Conservation (phyloP, 2,888 invertebrate species). For the Platerodrilus igneus region DNA sequence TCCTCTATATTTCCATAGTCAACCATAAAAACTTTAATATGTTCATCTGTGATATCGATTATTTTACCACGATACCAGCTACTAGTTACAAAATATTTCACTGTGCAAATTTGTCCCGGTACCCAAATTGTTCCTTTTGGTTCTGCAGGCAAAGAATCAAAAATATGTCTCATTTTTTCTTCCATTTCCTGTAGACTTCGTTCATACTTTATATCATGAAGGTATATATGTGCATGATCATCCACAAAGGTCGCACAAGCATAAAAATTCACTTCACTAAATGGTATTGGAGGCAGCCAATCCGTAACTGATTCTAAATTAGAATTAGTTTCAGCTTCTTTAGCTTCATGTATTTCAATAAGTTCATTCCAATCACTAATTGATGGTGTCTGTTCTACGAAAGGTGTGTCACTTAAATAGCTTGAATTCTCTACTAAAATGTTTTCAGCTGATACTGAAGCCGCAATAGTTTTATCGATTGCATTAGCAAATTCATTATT, state of each 20-base stretch:
- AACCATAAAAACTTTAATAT: slow-evolving; percentile 62
- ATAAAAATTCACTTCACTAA: slow-evolving; percentile 52
- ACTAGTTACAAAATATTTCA: slow-evolving; percentile 60
- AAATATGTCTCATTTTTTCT: slow-evolving; percentile 41
- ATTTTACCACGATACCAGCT: slow-evolving; percentile 69
- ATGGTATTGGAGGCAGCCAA: slow-evolving; percentile 59
- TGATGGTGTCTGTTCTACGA: too few relatives aligned
- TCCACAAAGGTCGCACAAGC: slow-evolving; percentile 63
- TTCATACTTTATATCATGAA: slow-evolving; percentile 41
- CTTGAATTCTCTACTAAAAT: too few relatives aligned
- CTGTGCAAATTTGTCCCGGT: slow-evolving; percentile 64
- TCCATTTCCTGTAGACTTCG: slow-evolving; percentile 35
- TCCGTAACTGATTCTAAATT: slow-evolving; percentile 48
- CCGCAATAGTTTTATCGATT: too few relatives aligned
- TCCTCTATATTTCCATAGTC: slow-evolving; percentile 80
- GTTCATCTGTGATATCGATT: slow-evolving; percentile 45
- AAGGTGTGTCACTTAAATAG: too few relatives aligned
- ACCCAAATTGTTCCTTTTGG: slow-evolving; percentile 50
- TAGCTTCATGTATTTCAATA: slow-evolving; percentile 30
- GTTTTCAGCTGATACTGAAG: too few relatives aligned
- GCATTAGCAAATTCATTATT: too few relatives aligned
- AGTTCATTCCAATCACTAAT: slow-evolving; percentile 17
- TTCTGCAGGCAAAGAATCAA: slow-evolving; percentile 46
- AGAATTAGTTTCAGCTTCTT: too few relatives aligned
- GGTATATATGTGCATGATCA: slow-evolving; percentile 46